These are phyloP conservation scores for Neoniphon sammara DNA, from an alignment of 2,797 vertebrate genomes.

Conservation along the genomic window DNA sequence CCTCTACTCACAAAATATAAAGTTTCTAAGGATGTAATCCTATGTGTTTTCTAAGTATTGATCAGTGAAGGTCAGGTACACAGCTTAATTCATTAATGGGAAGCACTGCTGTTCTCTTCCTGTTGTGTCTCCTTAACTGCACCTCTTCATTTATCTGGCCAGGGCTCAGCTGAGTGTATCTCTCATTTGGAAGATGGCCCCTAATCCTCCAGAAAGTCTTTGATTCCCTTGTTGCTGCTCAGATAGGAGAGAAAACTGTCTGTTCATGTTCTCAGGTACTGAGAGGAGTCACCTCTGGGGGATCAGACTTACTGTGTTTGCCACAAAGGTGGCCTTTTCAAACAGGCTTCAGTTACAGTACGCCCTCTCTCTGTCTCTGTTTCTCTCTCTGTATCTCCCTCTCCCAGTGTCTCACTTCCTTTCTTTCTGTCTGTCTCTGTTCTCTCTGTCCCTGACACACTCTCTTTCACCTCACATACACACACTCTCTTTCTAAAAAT, in stretches of 20 bases:
- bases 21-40: too few species aligned
- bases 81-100: too few species aligned
- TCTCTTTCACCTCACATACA: neutral
- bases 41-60: neutral
- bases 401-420: constrained; percentile 20
- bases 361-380: constrained; percentile 24
- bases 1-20: too few species aligned
- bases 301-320: constrained; percentile 31
- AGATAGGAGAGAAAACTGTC: constrained; percentile 6
- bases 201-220: neutral
- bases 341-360: constrained; percentile 35
- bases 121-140: neutral
- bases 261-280: neutral
- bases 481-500: constrained; percentile 44
- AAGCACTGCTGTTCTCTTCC: too few species aligned
- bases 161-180: neutral
- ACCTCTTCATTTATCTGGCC: neutral
- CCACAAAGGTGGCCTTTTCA: constrained; percentile 48
- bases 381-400: constrained; percentile 9
- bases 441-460: neutral
- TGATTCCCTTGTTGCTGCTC: constrained; percentile 8
- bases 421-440: constrained; percentile 11
- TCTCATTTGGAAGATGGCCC: neutral
- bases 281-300: constrained; percentile 27
- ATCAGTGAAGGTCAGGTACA: neutral